phyloP scores from a whole-genome alignment of 2,113 vertebrate genomes.

The Ailurus styani region DNA sequence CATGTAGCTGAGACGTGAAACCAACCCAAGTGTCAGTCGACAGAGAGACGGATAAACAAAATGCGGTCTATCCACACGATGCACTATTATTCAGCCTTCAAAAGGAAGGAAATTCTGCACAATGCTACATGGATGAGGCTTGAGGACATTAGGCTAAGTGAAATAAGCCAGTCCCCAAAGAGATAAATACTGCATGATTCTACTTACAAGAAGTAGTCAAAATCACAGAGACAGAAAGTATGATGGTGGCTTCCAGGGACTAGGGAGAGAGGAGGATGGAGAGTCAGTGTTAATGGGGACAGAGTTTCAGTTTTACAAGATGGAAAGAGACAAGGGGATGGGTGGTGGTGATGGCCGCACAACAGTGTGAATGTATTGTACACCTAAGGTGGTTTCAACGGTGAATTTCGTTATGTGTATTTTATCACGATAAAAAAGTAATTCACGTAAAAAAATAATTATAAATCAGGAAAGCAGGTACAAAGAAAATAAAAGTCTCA shows the following conservation, averaged over 20 bases:
- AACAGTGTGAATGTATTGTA: background rate
- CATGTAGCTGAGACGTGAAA: background rate
- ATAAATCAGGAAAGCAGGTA: background rate
- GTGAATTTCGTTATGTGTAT: background rate
- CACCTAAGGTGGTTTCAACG: background rate
- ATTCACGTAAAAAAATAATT: background rate
- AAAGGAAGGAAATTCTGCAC: background rate
- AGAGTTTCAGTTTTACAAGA: background rate
- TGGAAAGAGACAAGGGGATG: background rate
- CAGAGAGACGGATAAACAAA: background rate
- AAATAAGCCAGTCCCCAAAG: background rate
- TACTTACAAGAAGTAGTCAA: background rate
- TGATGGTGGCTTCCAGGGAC: background rate
- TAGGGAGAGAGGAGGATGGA: background rate
- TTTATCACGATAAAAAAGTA: background rate
- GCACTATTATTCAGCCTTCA: background rate
- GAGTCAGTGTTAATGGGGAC: background rate
- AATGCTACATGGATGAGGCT: background rate
- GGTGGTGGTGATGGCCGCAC: background rate
- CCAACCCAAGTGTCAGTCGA: background rate
- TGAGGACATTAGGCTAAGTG: background rate
- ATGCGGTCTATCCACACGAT: background rate
- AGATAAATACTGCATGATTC: background rate
- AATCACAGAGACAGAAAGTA: background rate
- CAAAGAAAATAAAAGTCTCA: background rate